phyloP scores from a whole-genome alignment of 23 tunicate species.

The Ciona savignyi region DNA sequence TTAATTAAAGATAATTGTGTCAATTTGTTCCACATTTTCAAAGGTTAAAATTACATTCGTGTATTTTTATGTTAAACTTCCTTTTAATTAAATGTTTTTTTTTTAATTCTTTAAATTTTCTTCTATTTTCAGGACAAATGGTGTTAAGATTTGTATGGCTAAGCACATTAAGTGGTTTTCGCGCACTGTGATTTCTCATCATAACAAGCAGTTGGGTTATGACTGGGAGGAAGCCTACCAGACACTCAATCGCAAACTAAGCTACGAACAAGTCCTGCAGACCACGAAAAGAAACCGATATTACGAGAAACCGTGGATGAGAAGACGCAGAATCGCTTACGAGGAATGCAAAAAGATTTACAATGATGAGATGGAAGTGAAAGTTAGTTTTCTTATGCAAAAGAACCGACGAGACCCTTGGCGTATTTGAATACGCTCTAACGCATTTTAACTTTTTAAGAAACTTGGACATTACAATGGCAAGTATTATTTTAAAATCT shows the following conservation, averaged over 20 bases:
- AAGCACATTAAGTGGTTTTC: neutral
- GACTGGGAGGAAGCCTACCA: constrained; percentile 30
- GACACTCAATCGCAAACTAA: constrained; percentile 4
- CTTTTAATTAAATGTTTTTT: too few relatives aligned
- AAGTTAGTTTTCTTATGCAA: constrained; percentile 43
- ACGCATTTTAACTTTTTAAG: neutral
- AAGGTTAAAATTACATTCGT: too few relatives aligned
- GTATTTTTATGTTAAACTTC: too few relatives aligned
- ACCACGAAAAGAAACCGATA: constrained; percentile 69
- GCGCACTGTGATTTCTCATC: neutral
- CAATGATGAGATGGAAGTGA: constrained; percentile 47
- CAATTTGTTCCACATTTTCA: too few relatives aligned
- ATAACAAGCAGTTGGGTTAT: constrained; percentile 13
- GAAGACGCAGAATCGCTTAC: constrained; percentile 53
- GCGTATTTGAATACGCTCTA: constrained; percentile 39
- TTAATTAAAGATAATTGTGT: too few relatives aligned
- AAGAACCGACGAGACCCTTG: constrained; percentile 54
- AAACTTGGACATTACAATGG: neutral
- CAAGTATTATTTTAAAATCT: neutral
- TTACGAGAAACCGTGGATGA: constrained; percentile 70
- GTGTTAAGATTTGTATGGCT: too few relatives aligned
- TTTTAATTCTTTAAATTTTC: too few relatives aligned
- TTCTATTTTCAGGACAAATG: too few relatives aligned
- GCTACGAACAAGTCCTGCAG: constrained; percentile 23
- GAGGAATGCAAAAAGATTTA: constrained; percentile 49